Evolutionary conservation across 2,113 vertebrate genomes (phyloP).

Genomic region (Pitta sordida): DNA sequence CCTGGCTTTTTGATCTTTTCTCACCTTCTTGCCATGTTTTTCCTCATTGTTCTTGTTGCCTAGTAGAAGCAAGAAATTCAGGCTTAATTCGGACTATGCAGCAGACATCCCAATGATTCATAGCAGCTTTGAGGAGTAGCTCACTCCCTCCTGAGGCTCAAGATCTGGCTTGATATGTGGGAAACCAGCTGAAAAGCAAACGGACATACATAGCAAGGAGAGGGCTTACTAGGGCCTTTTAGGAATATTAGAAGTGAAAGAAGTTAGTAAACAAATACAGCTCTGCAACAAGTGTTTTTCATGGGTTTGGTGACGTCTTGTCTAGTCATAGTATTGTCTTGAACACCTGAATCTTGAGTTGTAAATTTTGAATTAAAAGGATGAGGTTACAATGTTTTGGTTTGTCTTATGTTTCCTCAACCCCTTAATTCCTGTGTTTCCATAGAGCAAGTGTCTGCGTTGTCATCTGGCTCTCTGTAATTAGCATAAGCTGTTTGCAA

Average conservation of each 20-base stretch:
- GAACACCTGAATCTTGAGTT: not conserved
- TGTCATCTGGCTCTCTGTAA: not conserved
- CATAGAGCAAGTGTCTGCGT: not conserved
- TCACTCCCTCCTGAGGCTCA: not conserved
- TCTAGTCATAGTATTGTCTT: not conserved
- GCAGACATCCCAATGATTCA: constrained; percentile 56
- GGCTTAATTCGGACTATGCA: constrained; percentile 27
- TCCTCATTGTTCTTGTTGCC: not conserved
- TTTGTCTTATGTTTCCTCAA: not conserved
- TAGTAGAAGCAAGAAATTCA: constrained; percentile 63
- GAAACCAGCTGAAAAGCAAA: constrained; percentile 37
- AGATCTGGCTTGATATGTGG: constrained; percentile 37
- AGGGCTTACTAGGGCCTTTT: not conserved
- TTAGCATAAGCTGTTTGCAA: constrained; percentile 20
- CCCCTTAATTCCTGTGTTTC: constrained; percentile 2
- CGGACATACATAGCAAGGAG: constrained; percentile 10
- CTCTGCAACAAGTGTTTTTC: not conserved
- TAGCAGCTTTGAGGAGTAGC: constrained; percentile 8
- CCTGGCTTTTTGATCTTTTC: constrained; percentile 38
- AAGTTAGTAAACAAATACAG: not conserved
- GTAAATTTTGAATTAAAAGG: not conserved
- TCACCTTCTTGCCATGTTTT: not conserved
- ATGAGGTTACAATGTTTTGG: not conserved
- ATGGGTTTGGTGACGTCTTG: not conserved
- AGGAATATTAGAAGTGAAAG: not conserved